A percentile compares a stretch with the other conserved stretches of the same genome.
Evolutionary conservation across 2,888 invertebrate species (phyloP).

Genomic region (Empis stercorea): DNA sequence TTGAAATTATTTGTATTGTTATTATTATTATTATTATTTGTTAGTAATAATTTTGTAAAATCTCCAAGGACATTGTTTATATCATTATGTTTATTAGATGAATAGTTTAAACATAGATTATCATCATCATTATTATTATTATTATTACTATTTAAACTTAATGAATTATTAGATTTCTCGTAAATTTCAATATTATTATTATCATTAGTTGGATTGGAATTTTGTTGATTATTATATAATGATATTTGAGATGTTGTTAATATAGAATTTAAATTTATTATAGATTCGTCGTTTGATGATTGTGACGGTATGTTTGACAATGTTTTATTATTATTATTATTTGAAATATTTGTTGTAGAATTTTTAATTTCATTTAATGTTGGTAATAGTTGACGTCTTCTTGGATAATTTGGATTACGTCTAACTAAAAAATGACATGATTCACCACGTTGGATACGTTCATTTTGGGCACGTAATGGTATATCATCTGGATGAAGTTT

Average conservation of each 20-base stretch:
- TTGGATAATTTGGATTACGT: constrained; percentile 61
- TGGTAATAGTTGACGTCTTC: constrained; percentile 34
- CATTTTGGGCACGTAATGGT: constrained; percentile 63
- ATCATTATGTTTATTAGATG: background rate
- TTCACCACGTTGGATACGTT: constrained; percentile 53
- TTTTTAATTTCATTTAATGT: background rate
- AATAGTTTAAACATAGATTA: background rate
- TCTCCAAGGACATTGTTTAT: background rate
- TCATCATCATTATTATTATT: background rate
- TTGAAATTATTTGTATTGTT: background rate
- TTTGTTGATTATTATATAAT: too few species aligned
- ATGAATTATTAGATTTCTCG: background rate
- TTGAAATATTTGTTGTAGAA: background rate
- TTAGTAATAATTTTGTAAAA: too few species aligned
- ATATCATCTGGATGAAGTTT: constrained; percentile 79
- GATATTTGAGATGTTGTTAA: too few species aligned
- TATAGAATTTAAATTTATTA: background rate
- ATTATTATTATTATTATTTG: background rate
- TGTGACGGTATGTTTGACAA: background rate
- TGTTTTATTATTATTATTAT: background rate
- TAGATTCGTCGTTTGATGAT: background rate
- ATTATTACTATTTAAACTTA: background rate
- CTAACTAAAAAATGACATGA: constrained; percentile 71
- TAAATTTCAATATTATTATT: background rate
- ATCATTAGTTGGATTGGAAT: background rate